Base-by-base conservation (phyloP, 1,140 invertebrate genomes). In the Euwallacea similis region DNA sequence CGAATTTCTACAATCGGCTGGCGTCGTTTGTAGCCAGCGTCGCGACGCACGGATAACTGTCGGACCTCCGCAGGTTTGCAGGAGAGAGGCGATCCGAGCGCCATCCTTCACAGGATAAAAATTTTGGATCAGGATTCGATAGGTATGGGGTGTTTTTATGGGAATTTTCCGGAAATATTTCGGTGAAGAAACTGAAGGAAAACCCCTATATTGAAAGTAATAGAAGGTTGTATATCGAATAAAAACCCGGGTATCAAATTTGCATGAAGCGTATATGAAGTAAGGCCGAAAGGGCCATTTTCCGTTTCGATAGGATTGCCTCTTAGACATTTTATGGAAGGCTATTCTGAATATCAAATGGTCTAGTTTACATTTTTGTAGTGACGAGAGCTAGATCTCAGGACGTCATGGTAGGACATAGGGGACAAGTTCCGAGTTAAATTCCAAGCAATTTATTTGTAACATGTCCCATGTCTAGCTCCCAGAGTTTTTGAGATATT, bases 41-140 rank as follows among this genome's bases (percentile, higher is more conserved):
- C 71, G 71, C 62, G 71, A 67, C 71, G 71, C 41, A 56, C 60
- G 66, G 62, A 63, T 59, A 63, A 72, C 71, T 72, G 71, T 56
- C 71, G 71, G 21, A 58, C 59, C 61, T 68, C 71, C 62, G 71
- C 71, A 72, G 71, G 71, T 72, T 72, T 72, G 71, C 71, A 72
- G 61, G 65, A 72, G 71, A 33, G 21, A 68, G 50, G 50, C 71
- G 71, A 72, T 68, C 65, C 58, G 58, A 72, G 71, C 71, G 71
- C 71, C 71, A 62, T 68, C 71, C 62, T 42, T 58, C 62, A 16
- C 47, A 53, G 44, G 41, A 62, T 15, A 55, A 69, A 44, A 69
- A 42, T 50, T 63, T 69, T 11, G 7, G 21, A 33, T 33, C 21
- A 33, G 21, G 21, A 33, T 33, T 33, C 21, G 21, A 33, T 33